Base-by-base conservation (phyloP, 2,888 invertebrate species). In the Peribatodes rhomboidaria region DNA sequence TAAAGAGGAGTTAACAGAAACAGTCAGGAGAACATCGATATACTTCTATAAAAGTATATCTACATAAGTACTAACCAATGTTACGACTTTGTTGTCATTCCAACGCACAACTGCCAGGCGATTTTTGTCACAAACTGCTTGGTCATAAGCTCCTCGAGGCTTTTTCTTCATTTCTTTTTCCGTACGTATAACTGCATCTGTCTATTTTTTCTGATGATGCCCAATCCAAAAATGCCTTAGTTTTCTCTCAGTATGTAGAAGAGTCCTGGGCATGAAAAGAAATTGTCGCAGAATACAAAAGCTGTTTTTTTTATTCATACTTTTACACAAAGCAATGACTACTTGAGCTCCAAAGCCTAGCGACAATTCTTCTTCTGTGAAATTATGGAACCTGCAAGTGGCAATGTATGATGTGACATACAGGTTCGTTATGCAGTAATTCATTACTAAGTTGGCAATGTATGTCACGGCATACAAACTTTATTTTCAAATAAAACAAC, bases 11-110 rank as follows among this genome's bases (percentile, higher is more conserved):
- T n/a, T n/a, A n/a, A n/a, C n/a, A n/a, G n/a, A n/a, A n/a, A n/a
- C n/a, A n/a, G n/a, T n/a, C n/a, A n/a, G n/a, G n/a, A n/a, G n/a
- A n/a, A n/a, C n/a, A n/a, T n/a, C n/a, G n/a, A n/a, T n/a, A n/a
- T n/a, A n/a, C n/a, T n/a, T n/a, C n/a, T n/a, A n/a, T n/a, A n/a
- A n/a, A n/a, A n/a, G n/a, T 31, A 8, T 31, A 31, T 8, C 31
- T 31, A 31, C 31, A 31, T 65, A 80, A 10, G 76, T 70, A 53
- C 80, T 81, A 0, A 79, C 63, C 33, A 81, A 58, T 6, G 74
- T 74, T 1, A 83, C 82, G 39, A 60, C 39, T 67, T 80, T 79
- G 64, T 82, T 82, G 61, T 81, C 79, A 52, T 78, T 72, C 80
- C 81, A 83, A 1, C 68, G 55, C 11, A 74, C 75, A 20, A 72